Percentiles rank a stretch among this genome's conserved stretches.
phyloP scores from a whole-genome alignment of 2,113 vertebrate genomes.

The Atherinomorus stipes region DNA sequence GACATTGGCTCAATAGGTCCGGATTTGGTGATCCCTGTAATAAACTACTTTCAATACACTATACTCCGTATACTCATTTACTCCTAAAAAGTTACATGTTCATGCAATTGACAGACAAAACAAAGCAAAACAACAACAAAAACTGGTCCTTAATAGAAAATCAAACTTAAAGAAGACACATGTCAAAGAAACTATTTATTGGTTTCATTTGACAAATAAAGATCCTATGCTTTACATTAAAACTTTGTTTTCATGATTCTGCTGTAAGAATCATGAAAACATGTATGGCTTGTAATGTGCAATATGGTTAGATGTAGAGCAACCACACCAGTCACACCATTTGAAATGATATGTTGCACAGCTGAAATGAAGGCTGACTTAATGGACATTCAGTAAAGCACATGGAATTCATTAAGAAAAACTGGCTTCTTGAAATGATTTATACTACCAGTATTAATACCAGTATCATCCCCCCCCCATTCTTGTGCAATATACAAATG shows the following conservation, averaged over 20 bases:
- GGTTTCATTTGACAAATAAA: slow-evolving; percentile 58
- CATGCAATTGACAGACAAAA: background rate
- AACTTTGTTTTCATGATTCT: slow-evolving; percentile 52
- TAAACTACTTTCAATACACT: too few species aligned
- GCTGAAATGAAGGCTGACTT: slow-evolving; percentile 15
- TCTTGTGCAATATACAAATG: slow-evolving; percentile 4
- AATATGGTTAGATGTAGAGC: slow-evolving; percentile 2
- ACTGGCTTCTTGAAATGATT: background rate
- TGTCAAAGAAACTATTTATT: slow-evolving; percentile 64
- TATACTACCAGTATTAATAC: background rate
- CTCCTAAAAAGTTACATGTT: background rate
- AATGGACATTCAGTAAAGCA: background rate
- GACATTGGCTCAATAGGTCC: too few species aligned
- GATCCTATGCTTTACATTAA: slow-evolving; percentile 41
- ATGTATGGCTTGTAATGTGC: slow-evolving; percentile 23
- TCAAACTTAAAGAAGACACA: background rate
- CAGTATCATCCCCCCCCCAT: slow-evolving; percentile 3
- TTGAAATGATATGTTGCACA: slow-evolving; percentile 2
- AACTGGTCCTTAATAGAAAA: background rate
- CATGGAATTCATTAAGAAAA: background rate
- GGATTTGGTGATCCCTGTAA: too few species aligned
- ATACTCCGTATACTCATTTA: too few species aligned
- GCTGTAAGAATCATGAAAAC: slow-evolving; percentile 9
- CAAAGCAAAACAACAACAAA: background rate
- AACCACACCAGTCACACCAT: slow-evolving; percentile 18